Percentiles rank a stretch among this genome's conserved stretches.
Evolutionary conservation across 2,797 vertebrate species (phyloP).

Genomic region (Capromys pilorides): DNA sequence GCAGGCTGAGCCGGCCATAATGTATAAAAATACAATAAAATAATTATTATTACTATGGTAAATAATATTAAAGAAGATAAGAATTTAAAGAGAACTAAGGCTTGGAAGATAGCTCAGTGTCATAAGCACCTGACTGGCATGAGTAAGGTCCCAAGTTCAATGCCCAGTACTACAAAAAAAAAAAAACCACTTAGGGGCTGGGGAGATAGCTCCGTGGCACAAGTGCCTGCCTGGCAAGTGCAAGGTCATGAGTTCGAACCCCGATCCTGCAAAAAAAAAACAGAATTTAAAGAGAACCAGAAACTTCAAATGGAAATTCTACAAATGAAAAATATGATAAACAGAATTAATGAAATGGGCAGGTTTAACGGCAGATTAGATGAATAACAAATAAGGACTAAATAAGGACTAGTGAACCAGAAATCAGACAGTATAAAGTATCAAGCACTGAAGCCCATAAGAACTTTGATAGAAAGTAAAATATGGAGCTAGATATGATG

Average conservation of each 20-base stretch:
- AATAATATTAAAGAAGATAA: neutral
- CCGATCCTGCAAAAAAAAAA: no score
- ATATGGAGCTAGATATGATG: neutral
- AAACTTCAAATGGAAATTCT: constrained; percentile 23
- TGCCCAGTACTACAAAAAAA: no score
- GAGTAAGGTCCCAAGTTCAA: no score
- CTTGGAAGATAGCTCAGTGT: no score
- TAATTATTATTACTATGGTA: no score
- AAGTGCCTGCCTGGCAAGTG: no score
- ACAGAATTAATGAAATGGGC: neutral
- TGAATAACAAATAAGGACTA: neutral
- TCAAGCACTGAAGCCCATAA: neutral
- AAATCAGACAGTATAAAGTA: neutral
- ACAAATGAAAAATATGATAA: constrained; percentile 23
- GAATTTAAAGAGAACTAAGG: constrained; percentile 11
- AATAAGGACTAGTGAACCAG: neutral
- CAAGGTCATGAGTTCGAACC: no score
- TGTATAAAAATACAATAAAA: no score
- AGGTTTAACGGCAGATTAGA: neutral
- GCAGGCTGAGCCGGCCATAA: no score
- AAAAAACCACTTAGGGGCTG: no score
- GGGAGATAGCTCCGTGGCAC: no score
- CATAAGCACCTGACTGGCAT: no score
- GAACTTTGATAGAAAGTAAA: neutral
- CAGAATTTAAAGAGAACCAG: constrained; percentile 5